These are phyloP conservation scores for Malurus leucopterus DNA, from an alignment of 2,797 vertebrate genomes.

Conservation along the genomic window DNA sequence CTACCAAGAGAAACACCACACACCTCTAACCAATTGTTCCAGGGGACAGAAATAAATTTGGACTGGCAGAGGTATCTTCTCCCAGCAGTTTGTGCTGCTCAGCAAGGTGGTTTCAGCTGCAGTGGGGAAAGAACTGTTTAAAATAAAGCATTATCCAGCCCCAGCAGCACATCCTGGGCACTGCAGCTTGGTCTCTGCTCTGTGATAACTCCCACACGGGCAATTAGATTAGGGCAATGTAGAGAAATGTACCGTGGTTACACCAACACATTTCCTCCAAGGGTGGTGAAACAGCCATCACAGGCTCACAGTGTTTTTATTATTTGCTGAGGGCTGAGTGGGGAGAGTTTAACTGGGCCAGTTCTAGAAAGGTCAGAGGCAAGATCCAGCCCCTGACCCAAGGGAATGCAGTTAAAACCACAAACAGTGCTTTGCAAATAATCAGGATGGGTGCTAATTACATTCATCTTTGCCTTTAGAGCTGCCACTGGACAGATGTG, in stretches of 20 bases:
- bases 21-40: background rate
- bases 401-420: background rate
- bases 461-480: background rate
- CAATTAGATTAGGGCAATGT: background rate
- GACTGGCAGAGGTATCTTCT: background rate
- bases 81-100: background rate
- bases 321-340: background rate
- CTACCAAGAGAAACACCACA: background rate
- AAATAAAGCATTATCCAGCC: background rate
- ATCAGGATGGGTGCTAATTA: background rate
- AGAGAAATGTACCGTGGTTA: background rate
- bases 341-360: background rate
- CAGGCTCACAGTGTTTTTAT: background rate
- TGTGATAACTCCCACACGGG: background rate
- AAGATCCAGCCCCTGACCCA: background rate
- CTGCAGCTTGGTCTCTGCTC: background rate
- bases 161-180: background rate
- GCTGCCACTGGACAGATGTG: background rate
- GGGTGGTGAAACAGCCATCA: background rate
- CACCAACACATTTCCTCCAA: background rate
- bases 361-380: background rate
- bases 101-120: background rate
- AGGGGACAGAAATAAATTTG: background rate
- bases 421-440: background rate
- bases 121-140: background rate